These are phyloP conservation scores for Pristiophorus japonicus DNA, from an alignment of 2,113 vertebrate species.

Conservation along the genomic window DNA sequence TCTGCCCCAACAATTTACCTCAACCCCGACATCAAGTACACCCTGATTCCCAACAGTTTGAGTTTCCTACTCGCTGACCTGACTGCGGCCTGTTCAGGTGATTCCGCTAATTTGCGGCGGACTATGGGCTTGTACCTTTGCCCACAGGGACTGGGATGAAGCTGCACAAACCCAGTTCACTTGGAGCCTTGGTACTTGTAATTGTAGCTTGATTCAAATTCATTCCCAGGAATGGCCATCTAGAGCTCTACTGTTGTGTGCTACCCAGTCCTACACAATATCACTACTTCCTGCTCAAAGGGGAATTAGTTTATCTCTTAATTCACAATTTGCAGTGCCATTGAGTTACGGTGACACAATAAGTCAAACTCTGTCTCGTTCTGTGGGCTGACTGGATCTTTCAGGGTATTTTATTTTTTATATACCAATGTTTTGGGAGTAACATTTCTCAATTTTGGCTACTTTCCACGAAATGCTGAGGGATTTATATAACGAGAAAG, in stretches of 20 bases:
- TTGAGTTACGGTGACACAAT: not conserved
- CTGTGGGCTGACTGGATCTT: not conserved
- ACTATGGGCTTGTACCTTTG: not conserved
- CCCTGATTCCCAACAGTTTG: not conserved
- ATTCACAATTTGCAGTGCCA: not conserved
- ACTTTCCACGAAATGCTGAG: not conserved
- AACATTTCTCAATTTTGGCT: not conserved
- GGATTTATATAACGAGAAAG: too few relatives aligned
- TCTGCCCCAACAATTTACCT: not conserved
- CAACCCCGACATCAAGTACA: not conserved
- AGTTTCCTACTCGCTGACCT: not conserved
- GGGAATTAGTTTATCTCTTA: not conserved
- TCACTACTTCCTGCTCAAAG: not conserved
- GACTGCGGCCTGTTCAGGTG: not conserved
- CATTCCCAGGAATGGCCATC: not conserved
- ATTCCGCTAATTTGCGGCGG: not conserved
- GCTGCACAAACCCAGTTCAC: not conserved
- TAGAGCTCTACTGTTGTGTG: not conserved
- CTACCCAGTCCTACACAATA: not conserved
- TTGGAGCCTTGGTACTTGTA: too few relatives aligned
- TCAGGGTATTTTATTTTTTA: not conserved
- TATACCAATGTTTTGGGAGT: not conserved
- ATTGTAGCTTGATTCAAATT: not conserved
- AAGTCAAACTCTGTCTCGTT: not conserved
- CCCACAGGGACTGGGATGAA: not conserved